phyloP scores from a whole-genome alignment of 2,888 invertebrate species.

The Rhingia campestris region DNA sequence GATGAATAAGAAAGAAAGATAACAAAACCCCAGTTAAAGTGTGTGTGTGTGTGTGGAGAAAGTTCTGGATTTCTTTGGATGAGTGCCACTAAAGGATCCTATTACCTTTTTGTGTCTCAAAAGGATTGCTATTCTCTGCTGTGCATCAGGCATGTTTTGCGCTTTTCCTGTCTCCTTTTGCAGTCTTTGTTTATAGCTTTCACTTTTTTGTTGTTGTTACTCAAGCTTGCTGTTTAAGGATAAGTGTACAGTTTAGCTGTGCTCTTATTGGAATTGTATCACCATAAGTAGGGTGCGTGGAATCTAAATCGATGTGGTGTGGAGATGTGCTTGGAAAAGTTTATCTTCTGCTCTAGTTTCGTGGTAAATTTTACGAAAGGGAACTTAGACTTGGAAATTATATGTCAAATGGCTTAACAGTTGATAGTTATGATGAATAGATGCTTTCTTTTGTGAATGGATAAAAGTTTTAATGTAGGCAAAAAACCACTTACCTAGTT shows the following conservation, averaged over 20 bases:
- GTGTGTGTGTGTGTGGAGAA: conserved; percentile 31
- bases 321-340: not conserved
- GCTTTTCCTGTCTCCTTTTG: conserved; percentile 9
- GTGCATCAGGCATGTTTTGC: conserved; percentile 9
- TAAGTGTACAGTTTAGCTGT: not conserved
- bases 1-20: conserved; percentile 32
- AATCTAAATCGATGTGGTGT: conserved; percentile 7
- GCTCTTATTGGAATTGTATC: conserved; percentile 10
- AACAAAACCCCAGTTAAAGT: conserved; percentile 41
- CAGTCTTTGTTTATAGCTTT: conserved; percentile 8
- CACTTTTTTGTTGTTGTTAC: not conserved
- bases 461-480: too few species aligned
- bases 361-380: too few species aligned
- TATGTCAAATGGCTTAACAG: too few species aligned
- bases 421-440: too few species aligned
- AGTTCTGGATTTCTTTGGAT: conserved; percentile 25
- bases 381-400: too few species aligned
- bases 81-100: conserved; percentile 50
- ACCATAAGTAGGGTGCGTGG: conserved; percentile 4
- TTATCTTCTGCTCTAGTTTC: conserved; percentile 1
- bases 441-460: too few species aligned
- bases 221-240: not conserved
- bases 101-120: conserved; percentile 48
- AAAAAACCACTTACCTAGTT: too few species aligned
- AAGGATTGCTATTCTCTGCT: conserved; percentile 37